Percentiles rank a stretch among this genome's conserved stretches.
These are phyloP conservation scores for Tiliqua scincoides DNA, from an alignment of 2,113 vertebrate genomes.

Conservation along the genomic window DNA sequence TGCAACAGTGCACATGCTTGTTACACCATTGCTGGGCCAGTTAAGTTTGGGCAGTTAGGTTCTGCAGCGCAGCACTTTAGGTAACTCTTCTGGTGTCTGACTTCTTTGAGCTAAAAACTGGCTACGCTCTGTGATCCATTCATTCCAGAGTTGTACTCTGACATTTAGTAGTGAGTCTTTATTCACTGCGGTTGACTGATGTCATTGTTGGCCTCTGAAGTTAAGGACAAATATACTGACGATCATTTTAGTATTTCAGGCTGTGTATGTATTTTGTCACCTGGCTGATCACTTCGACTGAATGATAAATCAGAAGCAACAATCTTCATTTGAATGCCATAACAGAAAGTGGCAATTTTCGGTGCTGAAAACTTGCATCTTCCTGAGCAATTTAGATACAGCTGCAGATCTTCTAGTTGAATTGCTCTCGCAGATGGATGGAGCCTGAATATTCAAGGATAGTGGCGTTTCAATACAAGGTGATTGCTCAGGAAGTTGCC, in stretches of 20 bases:
- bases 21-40: too few relatives aligned
- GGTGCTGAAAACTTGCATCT: constrained; percentile 42
- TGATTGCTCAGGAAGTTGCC: constrained; percentile 56
- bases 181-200: constrained; percentile 12
- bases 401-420: constrained; percentile 64
- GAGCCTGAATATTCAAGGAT: background rate
- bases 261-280: constrained; percentile 27
- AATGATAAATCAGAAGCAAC: constrained; percentile 37
- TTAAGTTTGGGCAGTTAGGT: too few relatives aligned
- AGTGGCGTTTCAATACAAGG: constrained; percentile 54
- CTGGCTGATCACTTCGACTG: background rate
- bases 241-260: constrained; percentile 2
- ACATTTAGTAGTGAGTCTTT: background rate
- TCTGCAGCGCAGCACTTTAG: background rate
- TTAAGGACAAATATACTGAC: constrained; percentile 12
- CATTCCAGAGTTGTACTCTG: background rate
- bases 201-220: constrained; percentile 12
- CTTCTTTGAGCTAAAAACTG: background rate
- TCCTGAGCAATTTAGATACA: constrained; percentile 46
- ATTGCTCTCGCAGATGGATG: constrained; percentile 53
- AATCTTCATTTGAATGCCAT: constrained; percentile 33
- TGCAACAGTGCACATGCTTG: too few relatives aligned
- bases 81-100: background rate
- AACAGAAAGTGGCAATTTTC: background rate
- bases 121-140: accelerated